Conservation (phyloP, 2,113 vertebrate genomes). For the Triplophysa dalaica region DNA sequence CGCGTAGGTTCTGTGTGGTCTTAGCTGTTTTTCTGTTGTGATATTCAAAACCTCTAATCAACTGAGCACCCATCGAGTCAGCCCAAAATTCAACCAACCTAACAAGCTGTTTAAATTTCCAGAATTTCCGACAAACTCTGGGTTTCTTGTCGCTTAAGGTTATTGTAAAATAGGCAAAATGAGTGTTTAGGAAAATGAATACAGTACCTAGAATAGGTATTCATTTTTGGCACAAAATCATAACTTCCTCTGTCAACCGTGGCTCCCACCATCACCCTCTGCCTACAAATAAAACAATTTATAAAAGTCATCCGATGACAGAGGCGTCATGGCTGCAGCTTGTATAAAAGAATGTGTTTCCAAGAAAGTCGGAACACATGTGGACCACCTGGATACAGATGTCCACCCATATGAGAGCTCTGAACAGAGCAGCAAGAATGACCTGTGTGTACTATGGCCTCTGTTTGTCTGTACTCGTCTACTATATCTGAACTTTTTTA, state of each 20-base stretch:
- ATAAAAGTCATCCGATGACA: constrained; percentile 33
- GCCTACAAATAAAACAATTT: constrained; percentile 25
- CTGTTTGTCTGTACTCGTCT: too few species aligned
- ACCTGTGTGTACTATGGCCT: neutral
- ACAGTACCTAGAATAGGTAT: neutral
- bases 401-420: constrained; percentile 19
- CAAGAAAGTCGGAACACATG: constrained; percentile 18
- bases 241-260: neutral
- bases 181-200: constrained; percentile 9
- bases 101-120: constrained; percentile 17
- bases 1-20: constrained; percentile 52
- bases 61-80: constrained; percentile 19
- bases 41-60: neutral
- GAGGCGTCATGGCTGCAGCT: constrained; percentile 12
- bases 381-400: constrained; percentile 41
- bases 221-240: constrained; percentile 2
- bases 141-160: constrained; percentile 16
- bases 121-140: neutral
- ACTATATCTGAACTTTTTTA: too few species aligned
- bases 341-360: constrained; percentile 33
- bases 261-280: constrained; percentile 26
- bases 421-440: constrained; percentile 17
- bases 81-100: constrained; percentile 3
- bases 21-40: neutral
- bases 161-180: constrained; percentile 3